These are phyloP conservation scores for Orchestia grillus DNA, from an alignment of 1,140 invertebrate species.

Conservation along the genomic window DNA sequence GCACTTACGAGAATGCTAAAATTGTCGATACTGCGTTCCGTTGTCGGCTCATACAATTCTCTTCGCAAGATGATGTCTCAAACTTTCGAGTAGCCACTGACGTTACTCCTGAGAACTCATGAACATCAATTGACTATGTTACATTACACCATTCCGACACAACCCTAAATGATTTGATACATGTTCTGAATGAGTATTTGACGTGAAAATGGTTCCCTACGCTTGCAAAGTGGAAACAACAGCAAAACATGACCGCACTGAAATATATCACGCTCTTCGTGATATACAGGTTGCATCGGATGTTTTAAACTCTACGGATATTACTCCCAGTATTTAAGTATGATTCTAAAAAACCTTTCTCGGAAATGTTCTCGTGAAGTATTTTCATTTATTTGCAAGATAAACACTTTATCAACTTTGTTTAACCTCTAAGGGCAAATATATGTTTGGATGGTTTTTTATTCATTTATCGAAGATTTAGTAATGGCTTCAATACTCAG, in stretches of 20 bases:
- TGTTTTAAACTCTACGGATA: neutral
- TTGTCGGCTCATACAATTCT: neutral
- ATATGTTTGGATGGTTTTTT: neutral
- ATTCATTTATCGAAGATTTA: neutral
- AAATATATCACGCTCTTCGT: neutral
- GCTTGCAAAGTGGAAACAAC: neutral
- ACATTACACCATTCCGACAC: neutral
- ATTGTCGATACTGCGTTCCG: neutral
- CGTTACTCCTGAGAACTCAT: neutral
- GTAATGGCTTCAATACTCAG: neutral
- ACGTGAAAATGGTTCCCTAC: neutral
- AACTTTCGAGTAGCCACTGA: neutral
- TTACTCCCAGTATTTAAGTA: neutral
- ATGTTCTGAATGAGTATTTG: neutral
- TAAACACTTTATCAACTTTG: no score
- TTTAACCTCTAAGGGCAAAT: no score
- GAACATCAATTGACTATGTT: neutral
- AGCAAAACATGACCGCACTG: neutral
- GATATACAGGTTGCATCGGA: neutral
- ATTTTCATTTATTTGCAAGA: no score
- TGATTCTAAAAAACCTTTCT: neutral
- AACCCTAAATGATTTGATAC: neutral
- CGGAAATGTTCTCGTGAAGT: no score
- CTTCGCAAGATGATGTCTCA: neutral
- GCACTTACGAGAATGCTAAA: neutral